These are phyloP conservation scores for Pardalotus punctatus DNA, from an alignment of 2,113 vertebrate species.

Conservation along the genomic window DNA sequence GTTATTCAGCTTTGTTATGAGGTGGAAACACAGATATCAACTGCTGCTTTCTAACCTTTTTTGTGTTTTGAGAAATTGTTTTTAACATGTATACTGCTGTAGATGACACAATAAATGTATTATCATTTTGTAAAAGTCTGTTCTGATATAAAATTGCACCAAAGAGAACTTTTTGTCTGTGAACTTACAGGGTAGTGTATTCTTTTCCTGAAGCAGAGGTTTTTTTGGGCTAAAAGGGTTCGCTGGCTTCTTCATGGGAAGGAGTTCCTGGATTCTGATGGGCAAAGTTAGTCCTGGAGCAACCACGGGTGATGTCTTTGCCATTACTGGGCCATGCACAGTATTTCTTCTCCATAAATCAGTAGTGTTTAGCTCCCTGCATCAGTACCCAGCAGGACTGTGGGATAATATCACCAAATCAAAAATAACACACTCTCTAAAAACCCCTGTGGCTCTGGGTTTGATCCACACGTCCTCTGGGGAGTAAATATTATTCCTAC, in stretches of 20 bases:
- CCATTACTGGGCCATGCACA: neutral
- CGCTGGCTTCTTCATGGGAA: fast-evolving
- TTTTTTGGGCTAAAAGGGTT: neutral
- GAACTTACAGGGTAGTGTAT: neutral
- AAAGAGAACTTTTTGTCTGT: neutral
- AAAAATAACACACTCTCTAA: neutral
- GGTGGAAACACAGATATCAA: constrained; percentile 22
- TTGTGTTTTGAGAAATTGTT: constrained; percentile 65
- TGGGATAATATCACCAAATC: too few species aligned
- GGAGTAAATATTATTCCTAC: neutral
- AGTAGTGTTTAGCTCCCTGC: neutral
- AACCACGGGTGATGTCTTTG: neutral
- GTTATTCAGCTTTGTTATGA: constrained; percentile 42
- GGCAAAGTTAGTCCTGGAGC: neutral
- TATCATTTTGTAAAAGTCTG: constrained; percentile 53
- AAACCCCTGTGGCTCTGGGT: neutral
- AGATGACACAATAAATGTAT: constrained; percentile 79
- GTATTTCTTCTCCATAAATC: neutral
- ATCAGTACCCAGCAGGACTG: too few species aligned
- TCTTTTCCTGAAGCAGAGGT: neutral
- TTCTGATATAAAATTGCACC: constrained; percentile 26
- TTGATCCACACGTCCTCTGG: neutral
- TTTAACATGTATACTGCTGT: constrained; percentile 68
- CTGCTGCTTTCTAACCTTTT: constrained; percentile 50
- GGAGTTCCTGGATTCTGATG: neutral